Percentiles rank a stretch among this genome's conserved stretches.
These are phyloP conservation scores for Esox niger DNA, from an alignment of 2,113 vertebrate genomes.

Conservation along the genomic window DNA sequence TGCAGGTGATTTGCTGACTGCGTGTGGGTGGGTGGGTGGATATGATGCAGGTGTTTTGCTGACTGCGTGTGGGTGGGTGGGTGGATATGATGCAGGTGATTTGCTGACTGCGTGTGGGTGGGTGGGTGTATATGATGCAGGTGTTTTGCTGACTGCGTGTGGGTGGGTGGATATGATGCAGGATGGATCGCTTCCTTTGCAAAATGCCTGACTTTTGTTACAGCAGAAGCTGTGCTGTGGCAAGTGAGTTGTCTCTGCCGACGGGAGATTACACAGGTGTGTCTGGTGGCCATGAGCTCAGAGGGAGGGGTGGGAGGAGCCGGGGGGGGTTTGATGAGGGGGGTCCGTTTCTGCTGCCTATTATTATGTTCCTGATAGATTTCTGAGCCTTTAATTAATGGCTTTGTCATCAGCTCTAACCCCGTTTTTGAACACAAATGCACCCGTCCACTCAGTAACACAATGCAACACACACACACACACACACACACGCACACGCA, in stretches of 20 bases:
- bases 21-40: constrained; percentile 22
- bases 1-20: not conserved
- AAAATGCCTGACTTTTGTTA: no score
- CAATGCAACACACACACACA: constrained; percentile 20
- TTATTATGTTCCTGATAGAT: constrained; percentile 43
- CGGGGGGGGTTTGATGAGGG: not conserved
- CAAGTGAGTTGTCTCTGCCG: no score
- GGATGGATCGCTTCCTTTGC: no score
- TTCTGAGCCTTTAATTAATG: constrained; percentile 55
- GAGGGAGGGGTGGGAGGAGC: not conserved
- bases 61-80: no score
- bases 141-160: constrained; percentile 7
- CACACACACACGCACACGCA: constrained; percentile 11
- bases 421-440: not conserved
- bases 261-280: constrained; percentile 13
- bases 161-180: constrained; percentile 9
- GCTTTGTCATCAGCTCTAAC: constrained; percentile 48
- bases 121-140: no score
- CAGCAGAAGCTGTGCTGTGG: no score
- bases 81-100: no score
- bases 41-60: no score
- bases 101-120: no score
- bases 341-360: constrained; percentile 22
- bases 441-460: constrained; percentile 11
- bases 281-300: constrained; percentile 25